phyloP scores from a whole-genome alignment of 2,888 invertebrate genomes.

The Apamea crenata region DNA sequence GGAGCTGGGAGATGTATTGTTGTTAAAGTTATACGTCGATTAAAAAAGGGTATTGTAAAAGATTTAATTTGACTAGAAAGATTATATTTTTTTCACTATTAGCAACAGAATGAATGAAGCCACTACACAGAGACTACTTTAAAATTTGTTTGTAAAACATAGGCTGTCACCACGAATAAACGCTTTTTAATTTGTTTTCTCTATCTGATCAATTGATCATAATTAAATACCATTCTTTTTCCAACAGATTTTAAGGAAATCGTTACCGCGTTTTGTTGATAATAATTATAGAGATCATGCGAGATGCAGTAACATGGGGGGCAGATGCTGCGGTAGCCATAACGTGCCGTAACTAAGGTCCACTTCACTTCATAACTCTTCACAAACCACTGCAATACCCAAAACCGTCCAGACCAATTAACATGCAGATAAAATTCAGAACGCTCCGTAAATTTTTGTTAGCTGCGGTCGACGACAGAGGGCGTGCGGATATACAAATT shows the following conservation, averaged over 20 bases:
- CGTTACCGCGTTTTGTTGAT: background rate
- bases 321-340: no score
- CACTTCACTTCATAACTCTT: slow-evolving; percentile 11
- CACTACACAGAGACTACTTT: no score
- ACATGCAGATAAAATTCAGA: slow-evolving; percentile 59
- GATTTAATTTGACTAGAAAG: no score
- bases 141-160: no score
- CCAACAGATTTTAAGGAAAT: background rate
- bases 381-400: slow-evolving; percentile 19
- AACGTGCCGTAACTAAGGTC: background rate
- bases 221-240: background rate
- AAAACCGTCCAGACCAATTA: slow-evolving; percentile 53
- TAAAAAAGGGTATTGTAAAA: no score
- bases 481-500: slow-evolving; percentile 68
- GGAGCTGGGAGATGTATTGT: background rate
- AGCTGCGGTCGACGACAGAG: slow-evolving; percentile 59
- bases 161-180: no score
- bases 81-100: no score
- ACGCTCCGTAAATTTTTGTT: slow-evolving; percentile 58
- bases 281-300: background rate
- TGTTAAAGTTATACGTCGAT: background rate
- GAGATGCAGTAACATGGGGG: background rate
- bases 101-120: no score
- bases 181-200: background rate
- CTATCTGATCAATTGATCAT: background rate